Evolutionary conservation across 2,888 invertebrate genomes (phyloP), one percentile per base, ranked within the genome.

Genomic region (Osmoderma eremita): DNA sequence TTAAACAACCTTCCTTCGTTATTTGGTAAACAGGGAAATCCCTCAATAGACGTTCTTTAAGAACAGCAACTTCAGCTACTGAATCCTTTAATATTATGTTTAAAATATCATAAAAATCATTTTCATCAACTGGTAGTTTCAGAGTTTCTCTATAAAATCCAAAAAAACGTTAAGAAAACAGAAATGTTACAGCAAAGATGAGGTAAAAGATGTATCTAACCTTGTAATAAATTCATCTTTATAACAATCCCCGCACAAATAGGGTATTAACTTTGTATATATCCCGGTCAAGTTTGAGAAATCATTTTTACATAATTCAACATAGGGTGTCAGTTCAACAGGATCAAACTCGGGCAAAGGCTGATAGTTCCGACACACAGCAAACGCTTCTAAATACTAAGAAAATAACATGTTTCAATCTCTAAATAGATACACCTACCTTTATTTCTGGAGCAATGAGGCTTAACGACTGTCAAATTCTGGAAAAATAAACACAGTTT

Each of bases 391-490:
- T 66, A 61, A 51, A 65, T 0, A 53, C 17, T 0, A 12, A 8
- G n/a, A 36, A 38, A 36, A 15, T 1, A 10, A 1, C 3, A 3
- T 1, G 6, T 2, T 30, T 30, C 13, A 3, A 3, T 50, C 8
- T 12, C 1, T n/a, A 15, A 51, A 5, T 50, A 41, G 13, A 48
- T 0, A n/a, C 13, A 38, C 13, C 22, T 65, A 66, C 65, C 65
- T 18, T 61, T 49, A 66, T 58, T 66, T 18, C 65, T 18, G 6
- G 65, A 66, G 30, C 65, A 50, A n/a, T 58, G 30, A 13, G 65
- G 65, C 41, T 61, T 66, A 12, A 66, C 65, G 17, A 58, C 30
- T 6, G 49, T 24, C 2, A 66, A 58, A 18, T 61, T 41, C 22
- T 18, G 12, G 39, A 66, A 66, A 58, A 66, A 58, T 17, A 61